Conservation (phyloP, 2,797 vertebrate species). For the Anabacerthia variegaticeps region DNA sequence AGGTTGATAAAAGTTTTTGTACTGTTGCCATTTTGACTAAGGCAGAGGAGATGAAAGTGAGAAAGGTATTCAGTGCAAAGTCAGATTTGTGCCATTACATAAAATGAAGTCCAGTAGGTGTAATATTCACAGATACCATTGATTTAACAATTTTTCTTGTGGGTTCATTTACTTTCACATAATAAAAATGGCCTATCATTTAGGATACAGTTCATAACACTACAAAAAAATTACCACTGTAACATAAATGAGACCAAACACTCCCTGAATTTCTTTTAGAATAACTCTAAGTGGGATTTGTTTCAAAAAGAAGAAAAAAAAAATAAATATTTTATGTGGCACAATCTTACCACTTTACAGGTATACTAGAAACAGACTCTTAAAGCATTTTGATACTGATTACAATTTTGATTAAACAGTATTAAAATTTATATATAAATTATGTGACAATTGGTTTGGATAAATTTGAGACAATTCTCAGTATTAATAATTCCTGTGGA, state of each 20-base stretch:
- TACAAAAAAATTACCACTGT: conserved; percentile 61
- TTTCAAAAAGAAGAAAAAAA: conserved; percentile 66
- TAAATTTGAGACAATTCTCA: conserved; percentile 55
- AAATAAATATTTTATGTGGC: conserved; percentile 75
- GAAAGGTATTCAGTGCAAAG: conserved; percentile 88
- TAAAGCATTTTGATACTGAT: conserved; percentile 75
- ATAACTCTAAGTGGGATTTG: conserved; percentile 56
- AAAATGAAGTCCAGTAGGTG: conserved; percentile 77
- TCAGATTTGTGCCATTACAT: conserved; percentile 80
- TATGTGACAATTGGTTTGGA: conserved; percentile 61
- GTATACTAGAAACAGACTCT: conserved; percentile 70
- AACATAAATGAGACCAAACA: conserved; percentile 71
- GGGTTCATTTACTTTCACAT: conserved; percentile 69
- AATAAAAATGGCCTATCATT: conserved; percentile 67
- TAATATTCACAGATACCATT: conserved; percentile 73
- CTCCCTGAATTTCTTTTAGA: conserved; percentile 74
- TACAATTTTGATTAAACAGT: conserved; percentile 72
- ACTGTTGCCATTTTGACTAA: conserved; percentile 81
- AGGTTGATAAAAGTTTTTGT: conserved; percentile 85
- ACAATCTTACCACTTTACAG: conserved; percentile 70
- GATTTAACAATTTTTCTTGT: conserved; percentile 51
- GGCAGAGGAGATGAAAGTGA: conserved; percentile 85
- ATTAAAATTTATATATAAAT: conserved; percentile 71
- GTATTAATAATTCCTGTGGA: conserved; percentile 65
- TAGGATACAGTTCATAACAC: conserved; percentile 69